Percentiles rank a stretch among this genome's conserved stretches.
Conservation (phyloP, 2,888 invertebrate genomes). For the Epistrophe eligans region DNA sequence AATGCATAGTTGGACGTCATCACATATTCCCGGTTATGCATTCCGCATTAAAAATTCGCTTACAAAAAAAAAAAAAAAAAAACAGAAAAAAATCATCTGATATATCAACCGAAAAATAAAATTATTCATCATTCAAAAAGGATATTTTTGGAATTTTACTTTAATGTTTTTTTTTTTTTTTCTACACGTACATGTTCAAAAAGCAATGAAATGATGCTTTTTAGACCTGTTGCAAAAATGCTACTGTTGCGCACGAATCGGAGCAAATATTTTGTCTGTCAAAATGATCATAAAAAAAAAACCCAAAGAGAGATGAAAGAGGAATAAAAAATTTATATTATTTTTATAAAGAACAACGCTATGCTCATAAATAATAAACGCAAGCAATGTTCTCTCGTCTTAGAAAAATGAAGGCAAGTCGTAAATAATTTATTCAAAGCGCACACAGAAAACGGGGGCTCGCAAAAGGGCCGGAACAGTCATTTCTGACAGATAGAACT, state of each 20-base stretch:
- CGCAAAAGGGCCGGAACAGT: constrained; percentile 44
- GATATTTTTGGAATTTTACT: constrained; percentile 71
- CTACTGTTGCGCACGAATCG: constrained; percentile 53
- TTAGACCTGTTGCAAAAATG: constrained; percentile 57
- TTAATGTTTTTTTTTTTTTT: not conserved
- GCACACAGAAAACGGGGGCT: constrained; percentile 35
- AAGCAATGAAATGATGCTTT: constrained; percentile 6
- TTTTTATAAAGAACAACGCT: constrained; percentile 49
- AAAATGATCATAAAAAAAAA: constrained; percentile 25
- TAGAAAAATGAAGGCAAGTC: constrained; percentile 69
- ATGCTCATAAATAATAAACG: constrained; percentile 74
- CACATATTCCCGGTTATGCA: constrained; percentile 67
- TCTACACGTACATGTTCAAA: not conserved
- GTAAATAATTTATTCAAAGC: constrained; percentile 75
- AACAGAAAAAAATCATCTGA: constrained; percentile 55
- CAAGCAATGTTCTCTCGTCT: constrained; percentile 68
- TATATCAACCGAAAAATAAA: constrained; percentile 71
- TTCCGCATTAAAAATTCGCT: constrained; percentile 66
- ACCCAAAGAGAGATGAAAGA: not conserved
- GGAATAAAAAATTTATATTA: constrained; percentile 14
- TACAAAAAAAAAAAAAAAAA: not conserved
- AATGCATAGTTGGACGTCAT: constrained; percentile 63
- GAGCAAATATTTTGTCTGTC: constrained; percentile 51
- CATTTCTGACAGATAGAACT: constrained; percentile 57
- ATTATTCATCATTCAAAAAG: constrained; percentile 74